Evolutionary conservation across 2,888 invertebrate species (phyloP), one percentile per base, ranked within the genome.

Genomic region (Drosophila paranaensis): DNA sequence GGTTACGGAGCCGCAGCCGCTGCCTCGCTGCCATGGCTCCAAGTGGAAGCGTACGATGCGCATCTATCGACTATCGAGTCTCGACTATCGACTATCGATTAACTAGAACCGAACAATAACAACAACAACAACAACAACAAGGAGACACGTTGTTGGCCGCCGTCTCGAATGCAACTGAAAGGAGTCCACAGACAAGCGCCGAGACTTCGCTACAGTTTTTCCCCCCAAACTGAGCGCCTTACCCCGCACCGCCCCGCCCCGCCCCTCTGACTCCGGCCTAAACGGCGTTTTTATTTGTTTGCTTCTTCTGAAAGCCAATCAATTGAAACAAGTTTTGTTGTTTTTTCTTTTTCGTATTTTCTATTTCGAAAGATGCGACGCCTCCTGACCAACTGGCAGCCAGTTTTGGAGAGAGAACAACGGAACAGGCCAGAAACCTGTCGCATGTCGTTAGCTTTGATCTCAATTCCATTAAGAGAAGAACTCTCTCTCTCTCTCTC

Each of bases 41-140:
- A 93, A 73, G 62, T 93, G 91, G 88, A 93, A 93, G 60, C 92
- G 93, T 63, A 93, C 93, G 70, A 93, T 92, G 71, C 93, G 92
- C 93, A 93, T 93, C 46, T 61, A 71, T 63, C 50, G 51, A 55
- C 11, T 35, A 65, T 37, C 51, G 25, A 37, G 48, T 13, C 20
- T 13, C 55, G 51, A 37, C 2, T 39, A 63, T 43, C 50, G 25
- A 30, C 51, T 25, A 37, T 39, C 64, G 51, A 68, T 3, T 16
- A 30, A 6, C 61, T 14, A 53, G 10, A 45, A 43, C 14, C 64
- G 37, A 64, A 65, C 43, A 65, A 70, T 25, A 16, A 65, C 58
- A 70, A 77, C 65, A n/a, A n/a, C n/a, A 67, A 37, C 65, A 67
- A 37, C 13, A 58, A 58, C 43, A 39, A 10, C 51, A 42, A n/a